phyloP scores from a whole-genome alignment of 2,113 vertebrate species.

The Takifugu flavidus region DNA sequence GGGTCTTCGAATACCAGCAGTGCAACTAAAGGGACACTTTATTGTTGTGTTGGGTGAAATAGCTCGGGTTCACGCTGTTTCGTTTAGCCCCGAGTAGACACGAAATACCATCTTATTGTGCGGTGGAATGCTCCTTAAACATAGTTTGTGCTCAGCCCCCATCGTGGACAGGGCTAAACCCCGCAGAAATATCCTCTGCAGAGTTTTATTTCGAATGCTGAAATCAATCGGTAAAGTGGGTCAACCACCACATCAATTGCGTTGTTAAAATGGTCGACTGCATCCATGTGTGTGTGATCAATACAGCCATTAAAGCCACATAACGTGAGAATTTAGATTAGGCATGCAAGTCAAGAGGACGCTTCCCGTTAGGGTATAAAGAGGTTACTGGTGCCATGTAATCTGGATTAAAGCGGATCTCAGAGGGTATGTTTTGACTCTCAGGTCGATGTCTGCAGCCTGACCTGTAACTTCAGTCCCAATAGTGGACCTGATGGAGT shows the following conservation, averaged over 20 bases:
- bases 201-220: too few species aligned
- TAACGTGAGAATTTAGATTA: conserved; percentile 17
- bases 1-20: not conserved
- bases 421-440: conserved; percentile 43
- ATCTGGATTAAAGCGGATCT: conserved; percentile 62
- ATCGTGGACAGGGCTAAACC: not conserved
- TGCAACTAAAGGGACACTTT: conserved; percentile 22
- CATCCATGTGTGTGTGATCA: conserved; percentile 22
- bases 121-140: not conserved
- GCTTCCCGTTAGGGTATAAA: conserved; percentile 18
- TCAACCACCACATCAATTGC: too few species aligned
- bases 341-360: conserved; percentile 19
- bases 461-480: not conserved
- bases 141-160: not conserved
- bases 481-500: not conserved
- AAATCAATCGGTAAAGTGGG: not conserved
- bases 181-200: not conserved
- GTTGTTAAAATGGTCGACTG: not conserved
- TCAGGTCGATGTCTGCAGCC: conserved; percentile 19
- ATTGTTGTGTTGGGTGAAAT: conserved; percentile 26
- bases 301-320: conserved; percentile 29
- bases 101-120: not conserved
- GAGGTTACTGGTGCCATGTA: conserved; percentile 37
- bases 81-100: not conserved
- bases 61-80: conserved; percentile 25